Evolutionary conservation across 2,888 invertebrate species (phyloP).

Genomic region (Yponomeuta sedellus): DNA sequence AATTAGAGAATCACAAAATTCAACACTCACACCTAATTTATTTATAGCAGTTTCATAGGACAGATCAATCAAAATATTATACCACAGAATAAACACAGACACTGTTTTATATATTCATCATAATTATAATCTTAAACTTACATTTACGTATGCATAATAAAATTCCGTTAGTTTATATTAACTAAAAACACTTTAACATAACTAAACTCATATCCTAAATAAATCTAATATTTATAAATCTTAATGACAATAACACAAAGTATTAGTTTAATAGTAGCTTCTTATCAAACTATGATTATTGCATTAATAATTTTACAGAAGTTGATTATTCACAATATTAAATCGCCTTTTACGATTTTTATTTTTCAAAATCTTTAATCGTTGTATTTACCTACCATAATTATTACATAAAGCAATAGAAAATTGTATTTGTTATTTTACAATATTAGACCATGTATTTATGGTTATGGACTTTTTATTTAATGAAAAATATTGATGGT

Average conservation of each 20-base stretch:
- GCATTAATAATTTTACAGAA: too few relatives aligned
- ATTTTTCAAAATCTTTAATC: conserved; percentile 21
- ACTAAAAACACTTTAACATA: neutral
- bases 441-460: too few relatives aligned
- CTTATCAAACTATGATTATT: too few relatives aligned
- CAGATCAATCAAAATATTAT: conserved; percentile 23
- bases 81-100: conserved; percentile 23
- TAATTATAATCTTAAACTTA: conserved; percentile 19
- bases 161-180: neutral
- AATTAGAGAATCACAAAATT: conserved; percentile 65
- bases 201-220: too few relatives aligned
- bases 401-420: conserved; percentile 5
- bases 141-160: conserved; percentile 19
- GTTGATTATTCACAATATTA: too few relatives aligned
- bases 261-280: too few relatives aligned
- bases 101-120: conserved; percentile 18
- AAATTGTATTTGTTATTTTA: neutral
- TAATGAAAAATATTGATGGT: too few relatives aligned
- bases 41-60: conserved; percentile 24
- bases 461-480: too few relatives aligned
- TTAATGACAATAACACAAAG: too few relatives aligned
- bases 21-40: conserved; percentile 47
- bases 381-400: conserved; percentile 32
- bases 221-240: too few relatives aligned
- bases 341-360: neutral